Base-by-base conservation (phyloP, 2,797 vertebrate species). In the Rousettus madagascariensis region DNA sequence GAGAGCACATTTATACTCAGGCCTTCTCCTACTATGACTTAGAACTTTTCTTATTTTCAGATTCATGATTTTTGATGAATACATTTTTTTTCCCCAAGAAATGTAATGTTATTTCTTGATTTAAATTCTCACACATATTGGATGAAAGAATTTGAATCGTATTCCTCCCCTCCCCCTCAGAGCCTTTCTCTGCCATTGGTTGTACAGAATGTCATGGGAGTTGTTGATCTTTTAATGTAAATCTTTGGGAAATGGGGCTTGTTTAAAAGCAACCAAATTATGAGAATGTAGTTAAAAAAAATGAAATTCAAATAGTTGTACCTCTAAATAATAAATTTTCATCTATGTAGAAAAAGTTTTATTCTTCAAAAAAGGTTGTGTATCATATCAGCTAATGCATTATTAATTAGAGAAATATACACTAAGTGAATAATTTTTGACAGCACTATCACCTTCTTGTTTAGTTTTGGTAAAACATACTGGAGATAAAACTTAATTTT, bases 331-430 rank as follows among this genome's bases (percentile, higher is more conserved):
- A 75, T 68, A 80, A 80, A 78, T 36, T 38, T 68, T 91, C 8
- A 53, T 90, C 17, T 96, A 84, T 16, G 4, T 51, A 72, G 49
- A 16, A 89, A 84, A 84, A 12, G 5, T 57, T 97, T 61, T 87
- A 94, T 86, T 95, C 33, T 89, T 94, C 11, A 69, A 46, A 57
- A 97, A 91, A 57, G 26, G 84, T 79, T 30, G 79, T 17, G 13
- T 41, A 53, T 53, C 69, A n/a, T 59, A 61, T 16, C 78, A 57
- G 13, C 12, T 77, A 85, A 93, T 66, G 1, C 22, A 43, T n/a
- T 96, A 68, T 49, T 68, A 30, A 17, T 75, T 55, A 61, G 26
- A 95, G 46, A 94, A 83, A 94, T 33, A 69, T 7, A 53, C 28
- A 59, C 53, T 72, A 36, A 82, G 24, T 93, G 15, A 71, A 69